Base-by-base conservation (phyloP, 2,797 vertebrate genomes). In the Cryptoprocta ferox region DNA sequence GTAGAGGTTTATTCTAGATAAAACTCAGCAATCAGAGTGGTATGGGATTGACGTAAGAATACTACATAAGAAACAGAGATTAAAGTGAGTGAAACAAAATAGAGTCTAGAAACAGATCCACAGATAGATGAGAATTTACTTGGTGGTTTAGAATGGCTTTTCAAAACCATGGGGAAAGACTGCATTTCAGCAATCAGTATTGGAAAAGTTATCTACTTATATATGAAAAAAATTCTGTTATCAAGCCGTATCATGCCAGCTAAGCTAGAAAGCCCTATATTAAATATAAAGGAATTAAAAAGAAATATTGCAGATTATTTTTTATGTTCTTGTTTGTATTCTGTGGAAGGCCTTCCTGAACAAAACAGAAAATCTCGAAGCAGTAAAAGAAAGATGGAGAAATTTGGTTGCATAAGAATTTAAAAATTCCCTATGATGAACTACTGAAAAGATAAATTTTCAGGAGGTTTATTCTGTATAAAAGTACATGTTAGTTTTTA, bases 381-480 rank as follows among this genome's bases (percentile, higher is more conserved):
- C 42, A n/a, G 45, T 59, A 59, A 85, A 53, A 76, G 18, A 76
- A 76, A 75, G n/a, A 65, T 53, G 45, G 45, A 85, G 53, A 78
- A 6, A n/a, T 79, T 42, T 66, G 19, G 10, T 32, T 76, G 26
- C 21, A n/a, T 66, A 78, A 85, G 66, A 56, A 53, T 53, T n/a
- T 59, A 24, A 59, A 59, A 59, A 59, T 59, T 59, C 21, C 0
- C 56, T 24, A 59, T 59, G 6, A 59, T 99, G 99, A 99, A 99
- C 99, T 99, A 99, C 99, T 99, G 99, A 99, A 99, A 99, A 99
- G 99, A 99, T 99, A 99, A 99, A 99, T 99, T 99, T 99, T 99
- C 99, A 99, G 99, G 99, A 99, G 98, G 98, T 99, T 99, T 99
- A 98, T 99, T 99, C 99, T 99, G 99, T 99, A 99, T 99, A 99